Evolutionary conservation across 2,797 vertebrate species (phyloP).

Genomic region (Paramormyrops hopkinsi): DNA sequence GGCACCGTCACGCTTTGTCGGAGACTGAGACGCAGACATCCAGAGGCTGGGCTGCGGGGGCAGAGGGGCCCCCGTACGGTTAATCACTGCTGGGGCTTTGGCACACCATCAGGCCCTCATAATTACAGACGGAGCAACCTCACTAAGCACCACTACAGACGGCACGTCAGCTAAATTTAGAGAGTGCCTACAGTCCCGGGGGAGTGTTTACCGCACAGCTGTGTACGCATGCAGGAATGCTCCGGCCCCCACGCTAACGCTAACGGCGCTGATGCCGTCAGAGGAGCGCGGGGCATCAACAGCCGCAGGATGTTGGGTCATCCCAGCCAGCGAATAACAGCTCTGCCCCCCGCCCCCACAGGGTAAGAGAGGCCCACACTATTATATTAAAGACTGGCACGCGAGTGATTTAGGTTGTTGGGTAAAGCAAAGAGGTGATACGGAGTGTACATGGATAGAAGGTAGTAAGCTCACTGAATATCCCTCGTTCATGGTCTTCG

Average conservation of each 20-base stretch:
- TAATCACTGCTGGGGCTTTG: constrained; percentile 42
- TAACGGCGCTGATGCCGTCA: neutral
- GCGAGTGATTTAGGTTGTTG: neutral
- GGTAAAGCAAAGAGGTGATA: neutral
- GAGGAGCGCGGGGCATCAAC: neutral
- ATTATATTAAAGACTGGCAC: constrained; percentile 9
- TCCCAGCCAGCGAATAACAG: neutral
- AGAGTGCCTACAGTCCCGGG: constrained; percentile 43
- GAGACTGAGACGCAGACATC: neutral
- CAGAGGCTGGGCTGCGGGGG: constrained; percentile 7
- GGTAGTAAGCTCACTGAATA: neutral
- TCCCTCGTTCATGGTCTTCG: neutral
- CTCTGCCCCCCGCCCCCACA: neutral
- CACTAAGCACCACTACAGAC: constrained; percentile 29
- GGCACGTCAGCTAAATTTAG: constrained; percentile 45
- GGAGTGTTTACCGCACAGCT: constrained; percentile 21
- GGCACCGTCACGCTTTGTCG: neutral
- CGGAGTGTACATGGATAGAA: neutral
- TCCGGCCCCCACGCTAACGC: neutral
- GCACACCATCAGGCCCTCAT: constrained; percentile 33
- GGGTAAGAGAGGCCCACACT: neutral
- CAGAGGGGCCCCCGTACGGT: constrained; percentile 35
- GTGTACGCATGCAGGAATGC: neutral
- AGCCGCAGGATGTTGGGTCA: neutral
- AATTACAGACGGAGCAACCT: constrained; percentile 46